These are phyloP conservation scores for Spermophilus dauricus DNA, from an alignment of 2,113 vertebrate species.

Conservation along the genomic window DNA sequence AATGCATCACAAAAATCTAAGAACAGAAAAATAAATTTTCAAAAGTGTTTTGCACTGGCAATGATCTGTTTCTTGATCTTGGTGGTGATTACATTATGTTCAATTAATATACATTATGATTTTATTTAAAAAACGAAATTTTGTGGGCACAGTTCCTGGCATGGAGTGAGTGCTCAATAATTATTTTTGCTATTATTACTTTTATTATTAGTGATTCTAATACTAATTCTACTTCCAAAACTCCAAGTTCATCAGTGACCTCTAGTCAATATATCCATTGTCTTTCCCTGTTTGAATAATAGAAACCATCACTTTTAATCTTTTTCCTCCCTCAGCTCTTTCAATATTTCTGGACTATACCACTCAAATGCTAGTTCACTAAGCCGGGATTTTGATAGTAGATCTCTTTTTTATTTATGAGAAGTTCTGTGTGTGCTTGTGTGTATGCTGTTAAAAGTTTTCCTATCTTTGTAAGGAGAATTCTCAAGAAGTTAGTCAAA, in stretches of 20 bases:
- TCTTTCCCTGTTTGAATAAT: constrained; percentile 47
- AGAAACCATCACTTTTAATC: neutral
- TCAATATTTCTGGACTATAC: neutral
- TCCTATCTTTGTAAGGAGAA: neutral
- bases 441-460: neutral
- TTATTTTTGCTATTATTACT: neutral
- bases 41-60: neutral
- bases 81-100: neutral
- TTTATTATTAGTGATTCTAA: constrained; percentile 21
- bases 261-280: neutral
- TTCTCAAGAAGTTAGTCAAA: neutral
- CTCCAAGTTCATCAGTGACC: neutral
- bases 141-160: neutral
- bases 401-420: neutral
- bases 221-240: neutral
- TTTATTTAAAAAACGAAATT: constrained; percentile 19
- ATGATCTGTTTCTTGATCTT: neutral
- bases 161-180: constrained; percentile 12
- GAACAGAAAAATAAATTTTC: constrained; percentile 11
- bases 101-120: constrained; percentile 8
- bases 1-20: neutral
- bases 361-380: neutral
- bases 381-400: neutral
- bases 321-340: neutral
- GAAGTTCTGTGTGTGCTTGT: neutral